Conservation (phyloP, 92 coral and sea anemone species). For the Ricordea florida region DNA sequence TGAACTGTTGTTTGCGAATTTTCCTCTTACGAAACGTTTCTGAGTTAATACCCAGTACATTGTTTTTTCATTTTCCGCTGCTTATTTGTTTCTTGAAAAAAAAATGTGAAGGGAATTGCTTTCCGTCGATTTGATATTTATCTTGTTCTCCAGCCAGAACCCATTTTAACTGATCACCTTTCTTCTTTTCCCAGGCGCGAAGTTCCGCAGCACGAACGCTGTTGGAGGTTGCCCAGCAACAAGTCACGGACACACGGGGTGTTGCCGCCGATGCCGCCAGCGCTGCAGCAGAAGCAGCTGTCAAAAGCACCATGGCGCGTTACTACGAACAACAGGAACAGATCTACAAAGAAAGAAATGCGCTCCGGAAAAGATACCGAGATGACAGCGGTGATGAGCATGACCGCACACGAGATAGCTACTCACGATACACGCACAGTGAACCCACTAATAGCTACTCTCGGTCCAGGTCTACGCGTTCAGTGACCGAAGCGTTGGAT, state of each 20-base stretch:
- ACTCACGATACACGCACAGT: slow-evolving; percentile 53
- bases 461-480: slow-evolving; percentile 68
- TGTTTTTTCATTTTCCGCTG: too few species aligned
- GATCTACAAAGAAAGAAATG: slow-evolving; percentile 26
- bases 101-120: too few species aligned
- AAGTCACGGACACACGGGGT: slow-evolving; percentile 60
- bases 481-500: slow-evolving; percentile 45
- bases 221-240: slow-evolving; percentile 75
- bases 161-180: too few species aligned
- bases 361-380: slow-evolving; percentile 22
- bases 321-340: slow-evolving; percentile 60
- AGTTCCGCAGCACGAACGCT: slow-evolving; percentile 73
- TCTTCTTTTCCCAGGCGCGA: slow-evolving; percentile 58
- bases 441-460: slow-evolving; percentile 68
- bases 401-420: slow-evolving; percentile 49
- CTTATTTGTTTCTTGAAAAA: too few species aligned
- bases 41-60: too few species aligned
- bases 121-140: neutral
- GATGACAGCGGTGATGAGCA: slow-evolving; percentile 25
- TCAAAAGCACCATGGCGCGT: slow-evolving; percentile 68
- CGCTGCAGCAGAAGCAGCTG: slow-evolving; percentile 91
- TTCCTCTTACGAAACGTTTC: too few species aligned
- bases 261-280: slow-evolving; percentile 83
- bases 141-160: neutral
- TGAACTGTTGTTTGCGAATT: too few species aligned